Base-by-base conservation (phyloP, 2,797 vertebrate genomes). In the Urocyon cinereoargenteus region DNA sequence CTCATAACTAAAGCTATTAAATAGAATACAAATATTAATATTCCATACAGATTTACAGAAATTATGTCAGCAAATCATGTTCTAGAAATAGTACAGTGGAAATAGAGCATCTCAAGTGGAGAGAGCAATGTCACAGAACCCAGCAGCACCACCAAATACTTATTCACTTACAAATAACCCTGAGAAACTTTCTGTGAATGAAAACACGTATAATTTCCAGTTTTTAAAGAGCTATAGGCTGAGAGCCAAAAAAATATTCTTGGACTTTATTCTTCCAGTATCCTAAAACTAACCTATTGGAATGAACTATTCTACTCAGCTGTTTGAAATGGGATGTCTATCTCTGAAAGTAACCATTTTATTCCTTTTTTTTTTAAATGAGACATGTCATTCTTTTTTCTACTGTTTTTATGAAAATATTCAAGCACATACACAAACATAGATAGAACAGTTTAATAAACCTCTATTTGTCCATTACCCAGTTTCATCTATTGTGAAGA, bases 271-370 rank as follows among this genome's bases (percentile, higher is more conserved):
- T 94, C 45, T 96, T 83, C 55, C n/a, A 55, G 3, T 64, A 78
- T 79, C 73, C 19, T 96, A 62, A 90, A 81, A 87, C 77, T 51
- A 97, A 66, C 34, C 84, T 53, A n/a, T 11, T 66, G 22, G 68
- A 87, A 86, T 62, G 26, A 77, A 83, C 40, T 45, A 2, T 66
- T 88, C 73, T 88, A 79, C 34, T 78, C 36, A 82, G 66, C n/a
- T 83, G 21, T 64, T 77, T 93, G 34, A 92, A 82, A 75, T n/a
- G 40, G 61, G n/a, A 82, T 72, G 24, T 79, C 22, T 83, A 5
- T 40, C 70, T 84, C 59, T 90, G 90, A 96, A 96, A 79, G 59
- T 24, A 90, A 70, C 15, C 51, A 34, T 82, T 88, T 93, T 53
- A 81, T 59, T 90, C 26, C 78, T 2, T 8, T 66, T 73, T 78